A percentile compares a stretch with the other conserved stretches of the same genome.
These are phyloP conservation scores for Protonibea diacanthus DNA, from an alignment of 2,797 vertebrate species.

Conservation along the genomic window DNA sequence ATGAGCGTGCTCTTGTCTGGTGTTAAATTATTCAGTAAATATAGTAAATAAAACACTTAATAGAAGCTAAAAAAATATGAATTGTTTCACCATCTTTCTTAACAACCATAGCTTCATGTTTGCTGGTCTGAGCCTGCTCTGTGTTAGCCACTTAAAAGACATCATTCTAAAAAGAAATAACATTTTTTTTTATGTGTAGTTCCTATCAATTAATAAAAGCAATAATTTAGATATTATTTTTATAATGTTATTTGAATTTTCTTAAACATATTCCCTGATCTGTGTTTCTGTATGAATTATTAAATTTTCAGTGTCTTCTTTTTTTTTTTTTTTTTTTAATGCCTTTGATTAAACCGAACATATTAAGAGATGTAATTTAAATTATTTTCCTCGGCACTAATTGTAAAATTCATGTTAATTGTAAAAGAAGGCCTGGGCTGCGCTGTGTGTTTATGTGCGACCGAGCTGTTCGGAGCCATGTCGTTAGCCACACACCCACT, in stretches of 20 bases:
- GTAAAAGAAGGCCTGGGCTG: constrained; percentile 49
- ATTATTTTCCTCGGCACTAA: constrained; percentile 55
- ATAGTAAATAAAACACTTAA: background rate
- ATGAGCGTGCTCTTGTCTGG: background rate
- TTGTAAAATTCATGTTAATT: constrained; percentile 69
- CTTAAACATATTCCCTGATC: constrained; percentile 5
- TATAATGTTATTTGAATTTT: background rate
- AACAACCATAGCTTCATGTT: background rate
- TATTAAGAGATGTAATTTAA: constrained; percentile 45
- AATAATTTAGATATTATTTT: constrained; percentile 14
- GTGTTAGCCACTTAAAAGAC: background rate
- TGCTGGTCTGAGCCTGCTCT: background rate
- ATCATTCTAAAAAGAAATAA: background rate
- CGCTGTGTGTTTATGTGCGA: constrained; percentile 63
- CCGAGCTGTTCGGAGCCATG: constrained; percentile 65
- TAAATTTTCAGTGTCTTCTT: constrained; percentile 7
- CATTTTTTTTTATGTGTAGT: constrained; percentile 3
- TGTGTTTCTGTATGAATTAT: constrained; percentile 40
- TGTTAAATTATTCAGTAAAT: background rate
- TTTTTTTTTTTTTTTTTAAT: constrained; percentile 24
- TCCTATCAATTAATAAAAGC: constrained; percentile 5
- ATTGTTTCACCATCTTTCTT: background rate
- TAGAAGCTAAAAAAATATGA: background rate
- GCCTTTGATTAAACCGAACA: constrained; percentile 50
- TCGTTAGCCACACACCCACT: constrained; percentile 79